Percentiles rank a stretch among this genome's conserved stretches.
These are phyloP conservation scores for Gambusia affinis DNA, from an alignment of 2,113 vertebrate species.

Conservation along the genomic window DNA sequence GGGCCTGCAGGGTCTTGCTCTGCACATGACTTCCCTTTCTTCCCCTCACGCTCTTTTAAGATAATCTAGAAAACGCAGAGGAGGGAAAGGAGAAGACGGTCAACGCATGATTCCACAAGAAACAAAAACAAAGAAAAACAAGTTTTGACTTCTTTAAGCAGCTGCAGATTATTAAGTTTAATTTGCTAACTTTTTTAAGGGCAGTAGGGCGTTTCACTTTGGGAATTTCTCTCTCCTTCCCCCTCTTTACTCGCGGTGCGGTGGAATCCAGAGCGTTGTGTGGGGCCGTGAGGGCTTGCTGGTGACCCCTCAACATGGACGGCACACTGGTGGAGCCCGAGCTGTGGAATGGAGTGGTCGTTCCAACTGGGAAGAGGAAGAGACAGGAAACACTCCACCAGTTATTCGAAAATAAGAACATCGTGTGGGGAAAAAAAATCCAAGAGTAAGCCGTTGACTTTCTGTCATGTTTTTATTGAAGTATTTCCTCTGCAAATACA, in stretches of 20 bases:
- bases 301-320: constrained; percentile 81
- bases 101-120: too few relatives aligned
- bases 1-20: constrained; percentile 84
- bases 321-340: constrained; percentile 82
- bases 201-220: constrained; percentile 97
- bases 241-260: constrained; percentile 90
- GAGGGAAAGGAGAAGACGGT: neutral
- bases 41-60: constrained; percentile 96
- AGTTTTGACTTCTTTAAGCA: neutral
- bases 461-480: neutral
- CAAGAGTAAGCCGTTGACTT: neutral
- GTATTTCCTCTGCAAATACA: neutral
- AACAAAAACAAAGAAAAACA: too few relatives aligned
- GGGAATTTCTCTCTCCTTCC: constrained; percentile 94
- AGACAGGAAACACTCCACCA: neutral
- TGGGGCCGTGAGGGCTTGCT: constrained; percentile 79
- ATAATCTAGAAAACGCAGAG: constrained; percentile 86
- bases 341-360: constrained; percentile 86
- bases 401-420: neutral
- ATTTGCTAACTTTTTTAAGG: constrained; percentile 91
- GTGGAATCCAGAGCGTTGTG: constrained; percentile 90
- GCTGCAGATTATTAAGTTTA: neutral
- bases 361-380: constrained; percentile 82
- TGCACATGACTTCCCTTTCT: constrained; percentile 89
- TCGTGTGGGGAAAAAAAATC: neutral